These are phyloP conservation scores for Peromyscus polionotus DNA, from an alignment of 2,113 vertebrate genomes.

Conservation along the genomic window DNA sequence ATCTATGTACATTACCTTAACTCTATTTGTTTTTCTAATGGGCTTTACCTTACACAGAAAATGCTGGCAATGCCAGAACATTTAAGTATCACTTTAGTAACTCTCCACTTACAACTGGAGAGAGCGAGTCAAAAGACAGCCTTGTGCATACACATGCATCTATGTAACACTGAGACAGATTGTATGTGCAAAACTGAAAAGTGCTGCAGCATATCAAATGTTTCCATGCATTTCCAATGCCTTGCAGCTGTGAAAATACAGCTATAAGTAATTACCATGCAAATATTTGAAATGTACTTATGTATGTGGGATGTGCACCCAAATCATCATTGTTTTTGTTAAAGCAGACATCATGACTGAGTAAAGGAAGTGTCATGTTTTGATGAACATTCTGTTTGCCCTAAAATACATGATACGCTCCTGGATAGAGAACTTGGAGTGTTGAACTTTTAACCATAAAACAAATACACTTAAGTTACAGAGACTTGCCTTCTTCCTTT, in stretches of 20 bases:
- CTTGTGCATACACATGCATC: too few relatives aligned
- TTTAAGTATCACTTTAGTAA: not conserved
- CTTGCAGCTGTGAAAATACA: conserved; percentile 74
- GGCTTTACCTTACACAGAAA: not conserved
- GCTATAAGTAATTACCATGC: conserved; percentile 53
- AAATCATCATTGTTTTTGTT: not conserved
- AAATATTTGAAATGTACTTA: conserved; percentile 63
- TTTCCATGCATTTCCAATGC: not conserved
- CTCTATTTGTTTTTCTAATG: conserved; percentile 34
- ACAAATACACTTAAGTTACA: conserved; percentile 65
- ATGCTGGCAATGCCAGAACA: not conserved
- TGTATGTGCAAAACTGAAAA: conserved; percentile 15
- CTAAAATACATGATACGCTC: conserved; percentile 38
- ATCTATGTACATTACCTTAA: not conserved
- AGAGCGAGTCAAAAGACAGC: not conserved
- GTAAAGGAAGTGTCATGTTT: conserved; percentile 55
- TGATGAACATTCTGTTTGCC: conserved; percentile 57
- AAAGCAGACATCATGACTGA: not conserved
- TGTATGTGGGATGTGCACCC: not conserved
- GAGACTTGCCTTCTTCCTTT: conserved; percentile 60
- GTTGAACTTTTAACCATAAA: conserved; percentile 70
- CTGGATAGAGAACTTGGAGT: conserved; percentile 42
- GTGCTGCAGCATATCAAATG: not conserved
- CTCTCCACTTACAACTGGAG: not conserved
- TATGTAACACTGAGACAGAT: not conserved